Conservation (phyloP, 2,888 invertebrate species). For the Drosophila planitibia region DNA sequence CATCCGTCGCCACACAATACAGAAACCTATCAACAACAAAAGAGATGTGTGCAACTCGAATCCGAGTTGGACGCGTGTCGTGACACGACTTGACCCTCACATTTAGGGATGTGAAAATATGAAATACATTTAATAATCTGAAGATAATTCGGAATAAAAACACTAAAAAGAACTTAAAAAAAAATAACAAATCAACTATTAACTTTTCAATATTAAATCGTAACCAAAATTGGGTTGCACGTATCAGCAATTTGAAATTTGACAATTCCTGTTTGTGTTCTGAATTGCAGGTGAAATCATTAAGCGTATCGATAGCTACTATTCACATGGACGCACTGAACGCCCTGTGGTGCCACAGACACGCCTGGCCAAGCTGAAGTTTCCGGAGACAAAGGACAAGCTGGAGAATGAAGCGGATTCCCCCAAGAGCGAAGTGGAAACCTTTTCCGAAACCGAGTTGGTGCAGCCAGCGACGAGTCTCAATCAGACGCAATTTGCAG, state of each 20-base stretch:
- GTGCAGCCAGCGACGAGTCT: slow-evolving; percentile 50
- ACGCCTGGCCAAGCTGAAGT: slow-evolving; percentile 69
- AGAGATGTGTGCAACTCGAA: slow-evolving; percentile 16
- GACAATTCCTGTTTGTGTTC: slow-evolving; percentile 1
- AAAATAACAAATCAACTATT: neutral
- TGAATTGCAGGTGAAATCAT: slow-evolving; percentile 78
- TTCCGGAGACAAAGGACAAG: slow-evolving; percentile 68
- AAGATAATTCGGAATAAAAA: neutral
- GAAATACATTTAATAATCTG: neutral
- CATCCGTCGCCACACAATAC: slow-evolving; percentile 6
- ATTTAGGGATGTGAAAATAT: neutral
- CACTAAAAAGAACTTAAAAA: neutral
- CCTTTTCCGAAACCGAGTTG: slow-evolving; percentile 77
- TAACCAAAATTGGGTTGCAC: neutral
- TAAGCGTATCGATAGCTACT: slow-evolving; percentile 79
- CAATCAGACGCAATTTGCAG: slow-evolving; percentile 56
- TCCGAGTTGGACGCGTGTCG: neutral
- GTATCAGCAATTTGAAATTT: neutral
- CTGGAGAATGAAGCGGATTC: slow-evolving; percentile 50
- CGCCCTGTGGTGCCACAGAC: slow-evolving; percentile 21
- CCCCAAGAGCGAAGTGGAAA: slow-evolving; percentile 82
- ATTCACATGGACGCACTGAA: slow-evolving; percentile 60
- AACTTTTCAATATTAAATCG: neutral
- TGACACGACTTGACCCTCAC: neutral
- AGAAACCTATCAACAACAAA: slow-evolving; percentile 16